These are phyloP conservation scores for Apamea monoglypha DNA, from an alignment of 2,888 invertebrate genomes.

Conservation along the genomic window DNA sequence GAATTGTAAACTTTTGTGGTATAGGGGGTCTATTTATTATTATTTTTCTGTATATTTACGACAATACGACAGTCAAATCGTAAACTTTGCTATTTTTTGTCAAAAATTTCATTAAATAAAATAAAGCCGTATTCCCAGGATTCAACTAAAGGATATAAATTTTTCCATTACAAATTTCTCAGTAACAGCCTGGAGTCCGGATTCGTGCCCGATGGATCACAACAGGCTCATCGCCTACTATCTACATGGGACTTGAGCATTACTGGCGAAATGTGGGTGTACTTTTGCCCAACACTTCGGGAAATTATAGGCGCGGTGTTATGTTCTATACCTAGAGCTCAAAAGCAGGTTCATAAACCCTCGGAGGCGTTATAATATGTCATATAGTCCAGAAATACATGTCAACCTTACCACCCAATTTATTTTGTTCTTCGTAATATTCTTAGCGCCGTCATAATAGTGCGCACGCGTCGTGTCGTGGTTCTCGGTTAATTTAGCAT, in stretches of 20 bases:
- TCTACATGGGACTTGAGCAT: not conserved
- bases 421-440: constrained; percentile 37
- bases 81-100: not conserved
- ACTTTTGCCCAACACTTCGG: not conserved
- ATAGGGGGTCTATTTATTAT: too few relatives aligned
- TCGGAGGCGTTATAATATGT: not conserved
- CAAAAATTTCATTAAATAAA: too few relatives aligned
- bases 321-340: not conserved
- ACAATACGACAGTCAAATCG: not conserved
- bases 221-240: not conserved
- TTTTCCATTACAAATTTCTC: not conserved
- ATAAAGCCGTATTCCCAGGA: too few relatives aligned
- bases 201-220: not conserved
- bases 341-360: constrained; percentile 6
- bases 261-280: not conserved
- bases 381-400: constrained; percentile 14
- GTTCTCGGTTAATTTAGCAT: constrained; percentile 26
- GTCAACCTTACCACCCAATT: constrained; percentile 30
- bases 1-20: too few relatives aligned
- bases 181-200: not conserved
- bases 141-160: too few relatives aligned
- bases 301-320: not conserved
- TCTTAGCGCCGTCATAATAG: constrained; percentile 31
- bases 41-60: too few relatives aligned
- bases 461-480: constrained; percentile 21